phyloP scores from a whole-genome alignment of 2,113 vertebrate species.

The Gymnocephalus cernua region DNA sequence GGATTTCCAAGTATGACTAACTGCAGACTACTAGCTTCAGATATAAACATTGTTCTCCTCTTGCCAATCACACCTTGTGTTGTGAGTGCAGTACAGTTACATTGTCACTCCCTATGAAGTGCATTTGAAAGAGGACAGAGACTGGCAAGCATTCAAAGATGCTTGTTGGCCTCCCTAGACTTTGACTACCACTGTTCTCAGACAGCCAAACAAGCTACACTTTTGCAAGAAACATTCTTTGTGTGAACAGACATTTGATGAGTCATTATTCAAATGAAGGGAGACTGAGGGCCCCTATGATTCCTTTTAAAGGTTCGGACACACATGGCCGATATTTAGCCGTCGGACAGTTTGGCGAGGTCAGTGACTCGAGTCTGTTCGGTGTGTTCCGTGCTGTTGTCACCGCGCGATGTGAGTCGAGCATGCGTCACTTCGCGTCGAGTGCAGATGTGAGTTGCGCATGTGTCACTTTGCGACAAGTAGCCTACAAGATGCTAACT shows the following conservation, averaged over 20 bases:
- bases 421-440: no score
- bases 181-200: neutral
- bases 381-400: no score
- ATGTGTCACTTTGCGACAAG: no score
- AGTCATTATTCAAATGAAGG: neutral
- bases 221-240: neutral
- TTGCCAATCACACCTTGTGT: neutral
- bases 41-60: no score
- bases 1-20: no score
- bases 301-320: no score
- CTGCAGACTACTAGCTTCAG: neutral
- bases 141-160: neutral
- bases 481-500: no score
- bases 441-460: no score
- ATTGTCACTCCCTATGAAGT: neutral
- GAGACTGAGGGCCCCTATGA: neutral
- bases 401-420: no score
- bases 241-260: neutral
- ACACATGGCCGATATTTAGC: no score
- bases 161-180: neutral
- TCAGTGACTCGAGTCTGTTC: no score
- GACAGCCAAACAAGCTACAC: neutral
- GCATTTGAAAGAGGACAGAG: neutral
- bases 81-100: neutral
- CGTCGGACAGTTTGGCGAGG: no score